phyloP scores from a whole-genome alignment of 2,113 vertebrate genomes.

The Tapirus terrestris region DNA sequence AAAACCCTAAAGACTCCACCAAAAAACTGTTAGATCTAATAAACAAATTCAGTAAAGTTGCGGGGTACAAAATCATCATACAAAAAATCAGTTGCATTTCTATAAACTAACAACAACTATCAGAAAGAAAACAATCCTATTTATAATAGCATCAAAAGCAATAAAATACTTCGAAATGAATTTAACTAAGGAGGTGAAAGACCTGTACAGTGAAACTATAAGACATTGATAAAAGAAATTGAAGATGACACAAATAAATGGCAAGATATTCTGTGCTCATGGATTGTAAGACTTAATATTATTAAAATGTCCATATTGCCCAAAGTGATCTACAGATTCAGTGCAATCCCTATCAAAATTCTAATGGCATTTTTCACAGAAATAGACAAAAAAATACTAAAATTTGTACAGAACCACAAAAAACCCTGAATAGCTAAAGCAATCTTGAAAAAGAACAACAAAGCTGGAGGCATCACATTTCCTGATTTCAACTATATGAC shows the following conservation, averaged over 20 bases:
- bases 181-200: neutral
- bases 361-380: neutral
- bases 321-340: neutral
- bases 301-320: neutral
- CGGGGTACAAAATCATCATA: neutral
- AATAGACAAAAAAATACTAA: neutral
- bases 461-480: neutral
- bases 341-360: neutral
- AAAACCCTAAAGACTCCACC: neutral
- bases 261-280: neutral
- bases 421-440: neutral
- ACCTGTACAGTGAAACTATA: neutral
- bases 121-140: neutral
- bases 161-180: neutral
- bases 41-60: neutral
- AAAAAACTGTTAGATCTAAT: neutral
- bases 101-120: neutral
- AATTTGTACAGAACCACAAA: neutral
- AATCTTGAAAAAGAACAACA: neutral
- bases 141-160: neutral
- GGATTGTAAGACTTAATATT: neutral
- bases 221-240: neutral
- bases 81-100: neutral
- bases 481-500: neutral
- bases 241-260: neutral